phyloP scores from a whole-genome alignment of 92 coral and sea anemone genomes.

The Meandrina meandrites region DNA sequence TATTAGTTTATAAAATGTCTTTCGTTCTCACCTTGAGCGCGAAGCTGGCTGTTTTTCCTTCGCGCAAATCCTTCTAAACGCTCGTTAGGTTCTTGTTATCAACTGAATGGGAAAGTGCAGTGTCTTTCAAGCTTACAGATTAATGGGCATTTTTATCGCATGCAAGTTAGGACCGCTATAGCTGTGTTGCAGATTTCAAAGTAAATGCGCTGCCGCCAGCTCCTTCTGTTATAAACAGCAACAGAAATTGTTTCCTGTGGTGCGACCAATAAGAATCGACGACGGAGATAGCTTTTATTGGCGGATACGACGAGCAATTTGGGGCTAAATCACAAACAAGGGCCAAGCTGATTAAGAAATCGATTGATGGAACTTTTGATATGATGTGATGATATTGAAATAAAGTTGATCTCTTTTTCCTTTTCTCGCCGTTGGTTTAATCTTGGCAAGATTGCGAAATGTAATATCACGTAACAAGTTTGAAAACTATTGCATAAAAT shows the following conservation, averaged over 20 bases:
- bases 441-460: not conserved
- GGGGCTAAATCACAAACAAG: not conserved
- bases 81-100: too few relatives aligned
- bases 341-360: not conserved
- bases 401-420: not conserved
- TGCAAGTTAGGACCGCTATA: not conserved
- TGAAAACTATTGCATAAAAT: not conserved
- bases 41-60: not conserved
- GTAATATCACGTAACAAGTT: not conserved
- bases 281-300: not conserved
- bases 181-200: conserved; percentile 13
- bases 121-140: not conserved
- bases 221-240: conserved; percentile 8
- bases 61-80: not conserved
- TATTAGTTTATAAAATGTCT: not conserved
- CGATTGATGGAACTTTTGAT: not conserved
- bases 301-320: conserved; percentile 6
- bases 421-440: not conserved
- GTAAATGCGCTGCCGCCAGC: conserved; percentile 5
- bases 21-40: conserved; percentile 1
- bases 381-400: not conserved
- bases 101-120: not conserved
- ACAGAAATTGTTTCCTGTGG: conserved; percentile 33
- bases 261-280: conserved; percentile 22
- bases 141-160: too few relatives aligned